Conservation (phyloP, 2,113 vertebrate genomes). For the Danionella cerebrum region DNA sequence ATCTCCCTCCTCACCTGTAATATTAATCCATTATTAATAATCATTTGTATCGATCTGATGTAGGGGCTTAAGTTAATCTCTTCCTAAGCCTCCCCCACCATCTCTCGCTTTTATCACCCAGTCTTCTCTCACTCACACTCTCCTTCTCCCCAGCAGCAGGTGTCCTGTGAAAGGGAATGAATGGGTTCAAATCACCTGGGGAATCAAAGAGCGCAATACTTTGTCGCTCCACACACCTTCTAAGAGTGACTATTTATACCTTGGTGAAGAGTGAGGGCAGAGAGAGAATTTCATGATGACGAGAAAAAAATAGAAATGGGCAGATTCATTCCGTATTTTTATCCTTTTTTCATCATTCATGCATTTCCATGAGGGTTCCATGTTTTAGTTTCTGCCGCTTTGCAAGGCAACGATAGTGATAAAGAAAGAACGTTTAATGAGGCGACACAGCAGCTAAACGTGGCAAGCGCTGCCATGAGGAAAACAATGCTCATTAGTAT, state of each 20-base stretch:
- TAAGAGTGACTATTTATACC: conserved; percentile 26
- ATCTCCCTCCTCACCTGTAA: background rate
- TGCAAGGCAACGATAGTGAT: conserved; percentile 7
- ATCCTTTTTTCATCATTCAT: background rate
- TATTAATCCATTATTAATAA: conserved; percentile 22
- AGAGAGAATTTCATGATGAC: background rate
- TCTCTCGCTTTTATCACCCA: background rate
- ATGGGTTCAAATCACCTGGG: conserved; percentile 28
- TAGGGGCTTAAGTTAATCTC: conserved; percentile 5
- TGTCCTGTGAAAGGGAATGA: conserved; percentile 34
- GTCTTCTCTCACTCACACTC: background rate
- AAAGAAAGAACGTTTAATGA: conserved; percentile 21
- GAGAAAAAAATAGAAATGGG: background rate
- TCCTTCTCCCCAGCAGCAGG: conserved; percentile 22
- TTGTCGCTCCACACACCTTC: conserved; percentile 23
- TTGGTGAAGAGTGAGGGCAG: background rate
- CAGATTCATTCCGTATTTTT: background rate
- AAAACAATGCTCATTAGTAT: conserved; percentile 5
- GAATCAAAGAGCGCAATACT: conserved; percentile 36
- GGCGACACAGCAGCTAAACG: conserved; percentile 8
- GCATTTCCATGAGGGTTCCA: background rate
- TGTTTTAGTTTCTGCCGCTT: conserved; percentile 8
- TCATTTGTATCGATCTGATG: conserved; percentile 1
- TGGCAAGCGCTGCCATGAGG: conserved; percentile 12
- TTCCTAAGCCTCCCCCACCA: background rate